Evolutionary conservation across 53 echinoderm and acorn worm species (phyloP).

Genomic region (Holothuria leucospilota): DNA sequence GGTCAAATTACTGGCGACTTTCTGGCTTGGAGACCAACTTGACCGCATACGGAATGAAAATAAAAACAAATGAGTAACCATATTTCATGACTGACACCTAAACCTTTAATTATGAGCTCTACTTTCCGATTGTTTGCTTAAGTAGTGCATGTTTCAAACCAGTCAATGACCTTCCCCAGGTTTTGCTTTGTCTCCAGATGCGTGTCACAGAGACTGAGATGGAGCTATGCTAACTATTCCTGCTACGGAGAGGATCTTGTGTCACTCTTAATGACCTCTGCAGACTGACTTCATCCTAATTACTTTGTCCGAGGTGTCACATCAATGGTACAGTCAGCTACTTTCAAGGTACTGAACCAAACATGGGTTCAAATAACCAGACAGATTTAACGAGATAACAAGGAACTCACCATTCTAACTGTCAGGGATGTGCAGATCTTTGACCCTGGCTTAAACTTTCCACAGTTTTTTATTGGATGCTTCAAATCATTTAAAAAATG

Average conservation of each 20-base stretch:
- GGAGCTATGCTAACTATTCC: conserved; percentile 28
- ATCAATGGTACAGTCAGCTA: conserved; percentile 9
- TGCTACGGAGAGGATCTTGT: neutral
- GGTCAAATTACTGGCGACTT: too few species aligned
- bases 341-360: conserved; percentile 1
- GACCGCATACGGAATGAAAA: too few species aligned
- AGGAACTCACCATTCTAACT: neutral
- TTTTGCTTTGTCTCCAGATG: conserved; percentile 19
- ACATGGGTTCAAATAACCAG: neutral
- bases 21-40: too few species aligned
- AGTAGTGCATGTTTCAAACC: conserved; percentile 8
- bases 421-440: neutral
- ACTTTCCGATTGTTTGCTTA: conserved; percentile 30
- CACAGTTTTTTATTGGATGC: too few species aligned
- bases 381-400: conserved; percentile 29
- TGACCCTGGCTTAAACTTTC: too few species aligned
- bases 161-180: conserved; percentile 15
- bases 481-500: too few species aligned
- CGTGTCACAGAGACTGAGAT: neutral
- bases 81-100: conserved; percentile 6
- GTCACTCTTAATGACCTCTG: conserved; percentile 37
- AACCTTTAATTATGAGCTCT: conserved; percentile 28
- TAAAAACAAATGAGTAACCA: too few species aligned
- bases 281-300: conserved; percentile 3
- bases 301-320: neutral